Conservation (phyloP, 2,888 invertebrate genomes). For the Drosophila algonquin region DNA sequence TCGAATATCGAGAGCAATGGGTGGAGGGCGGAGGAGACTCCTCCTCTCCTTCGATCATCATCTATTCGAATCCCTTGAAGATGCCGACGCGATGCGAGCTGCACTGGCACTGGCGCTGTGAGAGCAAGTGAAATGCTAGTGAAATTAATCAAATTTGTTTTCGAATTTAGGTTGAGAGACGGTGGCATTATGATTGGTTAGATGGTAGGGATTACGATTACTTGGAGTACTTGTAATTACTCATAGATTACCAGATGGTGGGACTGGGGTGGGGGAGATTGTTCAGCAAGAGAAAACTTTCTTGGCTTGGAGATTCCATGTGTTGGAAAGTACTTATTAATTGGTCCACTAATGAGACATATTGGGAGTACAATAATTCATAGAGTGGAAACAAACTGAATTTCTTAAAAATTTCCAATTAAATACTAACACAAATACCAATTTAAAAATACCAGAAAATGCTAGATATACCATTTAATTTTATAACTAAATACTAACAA, state of each 20-base stretch:
- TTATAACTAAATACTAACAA: too few relatives aligned
- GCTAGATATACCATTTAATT: too few relatives aligned
- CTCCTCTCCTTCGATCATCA: conserved; percentile 39
- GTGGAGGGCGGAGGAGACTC: not conserved
- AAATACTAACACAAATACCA: too few relatives aligned
- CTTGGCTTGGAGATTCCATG: too few relatives aligned
- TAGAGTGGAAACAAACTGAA: too few relatives aligned
- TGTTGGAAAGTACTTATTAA: too few relatives aligned
- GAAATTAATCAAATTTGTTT: conserved; percentile 56
- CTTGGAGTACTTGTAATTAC: conserved; percentile 19
- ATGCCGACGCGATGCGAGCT: too few relatives aligned
- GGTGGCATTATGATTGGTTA: conserved; percentile 4
- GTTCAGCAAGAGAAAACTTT: conserved; percentile 15
- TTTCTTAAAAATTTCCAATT: too few relatives aligned
- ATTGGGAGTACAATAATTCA: too few relatives aligned
- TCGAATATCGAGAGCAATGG: conserved; percentile 32
- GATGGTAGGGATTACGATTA: conserved; percentile 3
- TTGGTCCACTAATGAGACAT: too few relatives aligned
- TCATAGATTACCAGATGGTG: too few relatives aligned
- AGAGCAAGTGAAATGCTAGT: conserved; percentile 60
- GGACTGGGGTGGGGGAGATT: not conserved
- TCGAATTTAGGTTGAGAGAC: conserved; percentile 23
- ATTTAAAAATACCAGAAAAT: too few relatives aligned
- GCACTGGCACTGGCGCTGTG: conserved; percentile 3
- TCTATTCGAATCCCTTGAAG: conserved; percentile 37